Evolutionary conservation across 2,888 invertebrate species (phyloP).

Genomic region (Podabrus alpinus): DNA sequence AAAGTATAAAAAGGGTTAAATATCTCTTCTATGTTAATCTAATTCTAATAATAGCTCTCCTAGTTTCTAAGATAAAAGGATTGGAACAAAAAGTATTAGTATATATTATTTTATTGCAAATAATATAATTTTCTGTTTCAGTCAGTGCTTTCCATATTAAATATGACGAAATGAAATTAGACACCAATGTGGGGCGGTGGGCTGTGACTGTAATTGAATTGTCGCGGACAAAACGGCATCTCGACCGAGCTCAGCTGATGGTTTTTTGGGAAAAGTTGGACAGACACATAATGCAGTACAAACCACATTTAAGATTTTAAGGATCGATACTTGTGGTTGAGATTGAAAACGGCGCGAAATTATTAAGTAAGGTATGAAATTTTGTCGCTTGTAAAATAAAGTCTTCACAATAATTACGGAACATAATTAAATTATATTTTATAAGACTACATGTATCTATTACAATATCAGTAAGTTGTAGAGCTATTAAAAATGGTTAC

Average conservation of each 20-base stretch:
- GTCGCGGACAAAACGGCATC: slow-evolving; percentile 91
- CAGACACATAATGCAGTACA: slow-evolving; percentile 86
- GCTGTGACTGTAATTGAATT: slow-evolving; percentile 91
- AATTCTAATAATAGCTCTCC: no score
- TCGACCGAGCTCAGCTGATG: slow-evolving; percentile 94
- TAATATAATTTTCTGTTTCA: slow-evolving; percentile 55
- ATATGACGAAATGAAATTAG: slow-evolving; percentile 93
- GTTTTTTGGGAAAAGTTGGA: slow-evolving; percentile 97
- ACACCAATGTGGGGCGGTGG: slow-evolving; percentile 95
- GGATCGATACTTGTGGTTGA: not conserved
- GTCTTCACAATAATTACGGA: not conserved
- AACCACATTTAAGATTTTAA: slow-evolving; percentile 81
- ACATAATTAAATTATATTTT: not conserved
- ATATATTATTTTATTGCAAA: no score
- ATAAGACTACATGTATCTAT: not conserved
- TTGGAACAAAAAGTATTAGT: no score
- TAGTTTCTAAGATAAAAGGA: no score
- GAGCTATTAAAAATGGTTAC: not conserved
- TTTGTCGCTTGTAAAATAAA: not conserved
- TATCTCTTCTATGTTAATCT: no score
- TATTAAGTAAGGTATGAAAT: not conserved
- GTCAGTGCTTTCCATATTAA: slow-evolving; percentile 95
- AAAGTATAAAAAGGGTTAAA: no score
- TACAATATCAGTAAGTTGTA: not conserved
- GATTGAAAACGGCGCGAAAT: not conserved